phyloP scores from a whole-genome alignment of 2,797 vertebrate species.

The Microhierax caerulescens region DNA sequence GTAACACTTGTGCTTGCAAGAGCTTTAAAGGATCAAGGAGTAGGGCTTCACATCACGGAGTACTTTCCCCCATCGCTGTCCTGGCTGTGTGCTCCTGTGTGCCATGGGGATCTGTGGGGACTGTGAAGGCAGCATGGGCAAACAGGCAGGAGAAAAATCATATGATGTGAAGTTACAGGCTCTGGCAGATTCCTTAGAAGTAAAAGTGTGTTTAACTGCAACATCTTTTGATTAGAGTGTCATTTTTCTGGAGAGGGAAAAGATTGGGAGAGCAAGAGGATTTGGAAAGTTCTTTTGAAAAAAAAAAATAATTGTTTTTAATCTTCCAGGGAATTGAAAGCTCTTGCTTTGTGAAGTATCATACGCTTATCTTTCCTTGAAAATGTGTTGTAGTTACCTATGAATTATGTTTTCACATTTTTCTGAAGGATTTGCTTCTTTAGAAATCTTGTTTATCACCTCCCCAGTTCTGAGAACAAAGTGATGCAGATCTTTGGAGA shows the following conservation, averaged over 20 bases:
- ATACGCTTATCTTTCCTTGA: neutral
- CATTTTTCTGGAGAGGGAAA: neutral
- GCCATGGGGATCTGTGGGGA: neutral
- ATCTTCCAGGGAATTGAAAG: neutral
- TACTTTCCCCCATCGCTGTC: neutral
- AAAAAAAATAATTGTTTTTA: neutral
- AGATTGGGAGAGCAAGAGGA: neutral
- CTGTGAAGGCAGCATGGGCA: neutral
- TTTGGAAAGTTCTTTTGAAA: neutral
- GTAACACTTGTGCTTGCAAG: constrained; percentile 5
- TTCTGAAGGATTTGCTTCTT: neutral
- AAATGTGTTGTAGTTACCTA: neutral
- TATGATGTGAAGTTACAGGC: neutral
- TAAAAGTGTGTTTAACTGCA: neutral
- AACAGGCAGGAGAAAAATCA: neutral
- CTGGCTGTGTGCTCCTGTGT: neutral
- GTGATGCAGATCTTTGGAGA: neutral
- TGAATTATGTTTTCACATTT: neutral
- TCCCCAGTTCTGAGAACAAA: neutral
- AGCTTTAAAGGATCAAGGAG: constrained; percentile 10
- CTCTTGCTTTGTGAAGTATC: neutral
- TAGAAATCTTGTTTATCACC: neutral
- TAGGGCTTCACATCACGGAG: neutral
- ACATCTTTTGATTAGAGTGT: neutral
- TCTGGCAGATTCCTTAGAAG: neutral